These are phyloP conservation scores for Irena cyanogastra DNA, from an alignment of 2,113 vertebrate species.

Conservation along the genomic window DNA sequence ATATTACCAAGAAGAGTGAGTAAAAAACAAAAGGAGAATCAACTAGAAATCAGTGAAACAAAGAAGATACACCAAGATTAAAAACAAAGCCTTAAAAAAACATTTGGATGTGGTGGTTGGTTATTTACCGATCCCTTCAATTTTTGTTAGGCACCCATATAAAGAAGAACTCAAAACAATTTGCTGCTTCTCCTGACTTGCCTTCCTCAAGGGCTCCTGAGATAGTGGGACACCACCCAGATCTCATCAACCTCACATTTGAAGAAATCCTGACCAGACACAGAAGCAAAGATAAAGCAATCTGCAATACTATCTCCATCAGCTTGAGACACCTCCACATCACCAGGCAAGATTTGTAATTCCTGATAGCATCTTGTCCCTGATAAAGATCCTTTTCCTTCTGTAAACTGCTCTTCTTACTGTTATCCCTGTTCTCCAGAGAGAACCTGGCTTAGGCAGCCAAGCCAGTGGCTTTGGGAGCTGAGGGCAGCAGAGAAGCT, in stretches of 20 bases:
- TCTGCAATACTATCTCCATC: not conserved
- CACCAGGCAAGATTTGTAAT: not conserved
- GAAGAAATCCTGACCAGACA: not conserved
- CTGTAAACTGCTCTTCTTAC: not conserved
- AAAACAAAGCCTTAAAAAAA: not conserved
- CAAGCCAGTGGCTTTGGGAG: not conserved
- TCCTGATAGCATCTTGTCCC: not conserved
- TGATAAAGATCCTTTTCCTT: not conserved
- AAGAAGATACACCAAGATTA: not conserved
- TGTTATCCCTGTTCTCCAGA: not conserved
- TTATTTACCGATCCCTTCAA: not conserved
- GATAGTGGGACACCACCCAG: not conserved
- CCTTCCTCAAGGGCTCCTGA: not conserved
- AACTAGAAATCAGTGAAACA: not conserved
- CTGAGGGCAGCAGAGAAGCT: not conserved
- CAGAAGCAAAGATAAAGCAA: not conserved
- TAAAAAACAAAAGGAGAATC: not conserved
- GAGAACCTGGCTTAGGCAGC: not conserved
- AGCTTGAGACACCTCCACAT: not conserved
- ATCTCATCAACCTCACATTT: not conserved
- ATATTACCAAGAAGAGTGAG: not conserved
- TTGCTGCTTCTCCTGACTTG: not conserved
- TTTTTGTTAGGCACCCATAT: not conserved
- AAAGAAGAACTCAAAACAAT: not conserved
- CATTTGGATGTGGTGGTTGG: not conserved